Evolutionary conservation across 23 tunicate species (phyloP).

Genomic region (Halocynthia roretzi): DNA sequence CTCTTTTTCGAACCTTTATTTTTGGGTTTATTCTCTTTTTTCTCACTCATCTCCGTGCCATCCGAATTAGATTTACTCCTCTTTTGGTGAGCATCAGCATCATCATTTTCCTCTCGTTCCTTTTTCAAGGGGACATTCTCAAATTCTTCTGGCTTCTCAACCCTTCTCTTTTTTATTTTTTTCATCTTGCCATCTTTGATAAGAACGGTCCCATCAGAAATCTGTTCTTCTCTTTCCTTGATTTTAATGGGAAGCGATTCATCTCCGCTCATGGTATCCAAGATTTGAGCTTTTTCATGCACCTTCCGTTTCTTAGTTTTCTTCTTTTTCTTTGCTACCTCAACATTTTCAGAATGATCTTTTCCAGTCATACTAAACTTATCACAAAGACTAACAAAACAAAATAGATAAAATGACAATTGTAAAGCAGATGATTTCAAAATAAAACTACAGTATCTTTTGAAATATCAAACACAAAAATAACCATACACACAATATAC

Average conservation of each 20-base stretch:
- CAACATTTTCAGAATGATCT: neutral
- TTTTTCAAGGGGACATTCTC: neutral
- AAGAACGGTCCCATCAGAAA: neutral
- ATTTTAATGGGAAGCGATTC: too few relatives aligned
- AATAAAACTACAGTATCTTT: too few relatives aligned
- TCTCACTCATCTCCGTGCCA: neutral
- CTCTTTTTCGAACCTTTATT: slow-evolving; percentile 7
- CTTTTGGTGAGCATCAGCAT: slow-evolving; percentile 6
- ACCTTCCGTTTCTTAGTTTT: neutral
- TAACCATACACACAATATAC: too few relatives aligned
- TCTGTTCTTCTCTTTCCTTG: neutral
- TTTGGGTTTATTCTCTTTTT: neutral
- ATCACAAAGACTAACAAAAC: too few relatives aligned
- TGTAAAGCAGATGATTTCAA: too few relatives aligned
- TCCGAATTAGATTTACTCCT: slow-evolving; percentile 1
- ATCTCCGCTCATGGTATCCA: too few relatives aligned
- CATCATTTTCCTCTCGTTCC: neutral
- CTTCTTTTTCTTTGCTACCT: slow-evolving; percentile 1
- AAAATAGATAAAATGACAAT: too few relatives aligned
- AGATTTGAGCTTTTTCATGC: neutral
- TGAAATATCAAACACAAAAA: too few relatives aligned
- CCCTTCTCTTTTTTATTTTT: neutral
- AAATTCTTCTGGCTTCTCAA: neutral
- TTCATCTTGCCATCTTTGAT: neutral
- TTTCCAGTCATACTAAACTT: too few relatives aligned